Evolutionary conservation across 2,888 invertebrate genomes (phyloP), one percentile per base, ranked within the genome.

Genomic region (Myopa tessellatipennis): DNA sequence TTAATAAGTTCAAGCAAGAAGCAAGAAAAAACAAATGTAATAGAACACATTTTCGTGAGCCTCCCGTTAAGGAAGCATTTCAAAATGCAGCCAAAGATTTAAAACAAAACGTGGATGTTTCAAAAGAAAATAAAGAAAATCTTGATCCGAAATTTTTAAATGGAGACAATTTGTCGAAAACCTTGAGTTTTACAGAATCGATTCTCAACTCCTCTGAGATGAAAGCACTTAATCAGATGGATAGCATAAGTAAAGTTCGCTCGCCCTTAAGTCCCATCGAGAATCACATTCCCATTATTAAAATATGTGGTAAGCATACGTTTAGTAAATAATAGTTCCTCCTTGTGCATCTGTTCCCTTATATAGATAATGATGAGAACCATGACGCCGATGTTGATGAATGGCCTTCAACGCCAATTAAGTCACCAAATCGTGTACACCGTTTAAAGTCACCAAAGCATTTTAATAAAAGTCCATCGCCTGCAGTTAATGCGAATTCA

Each of bases 101-200:
- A 1, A 38, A 36, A 8, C 34, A 65, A 14, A 14, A 65, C 1
- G 5, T 38, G 12, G 38, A 58, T 4, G 79, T 82, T 40, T 45
- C 77, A 16, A 76, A 82, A 4, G 83, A 83, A 38, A 83, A 86
- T 78, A 88, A 88, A 65, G 88, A 88, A 77, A 87, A 88, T 79
- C 67, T 79, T 7, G 83, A 84, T 78, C 85, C 86, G 5, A 79
- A 80, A 65, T 65, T 50, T 10, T 76, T 77, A 7, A 81, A 80
- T 4, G 77, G 77, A 5, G 34, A 81, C 76, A 38, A 7, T 38
- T 79, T 84, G 76, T 84, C 84, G 0, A 87, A 88, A 26, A 89
- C 88, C 0, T 79, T 85, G 77, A 88, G 88, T 69, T 88, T 89
- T 65, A 86, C 84, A 0, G 89, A 89, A 61, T 88, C 88, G 0